phyloP scores from a whole-genome alignment of 2,113 vertebrate species.

The Acrocephalus kingi region DNA sequence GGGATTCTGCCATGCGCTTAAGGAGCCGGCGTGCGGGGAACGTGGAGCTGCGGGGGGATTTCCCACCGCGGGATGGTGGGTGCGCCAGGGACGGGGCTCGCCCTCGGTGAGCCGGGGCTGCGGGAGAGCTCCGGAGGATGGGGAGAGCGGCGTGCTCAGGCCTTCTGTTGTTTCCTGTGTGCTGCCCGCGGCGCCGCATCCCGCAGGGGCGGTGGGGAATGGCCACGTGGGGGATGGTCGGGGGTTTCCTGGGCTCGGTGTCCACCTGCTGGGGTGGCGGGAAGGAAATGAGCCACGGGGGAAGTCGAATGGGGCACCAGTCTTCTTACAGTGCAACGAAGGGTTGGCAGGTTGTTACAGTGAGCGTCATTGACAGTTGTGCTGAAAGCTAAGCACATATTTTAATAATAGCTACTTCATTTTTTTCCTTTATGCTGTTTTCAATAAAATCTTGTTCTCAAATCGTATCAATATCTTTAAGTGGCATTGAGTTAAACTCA shows the following conservation, averaged over 20 bases:
- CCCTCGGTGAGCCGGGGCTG: no score
- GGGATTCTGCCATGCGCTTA: fast-evolving
- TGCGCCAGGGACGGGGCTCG: fast-evolving
- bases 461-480: not conserved
- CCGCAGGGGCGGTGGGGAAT: not conserved
- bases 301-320: fast-evolving
- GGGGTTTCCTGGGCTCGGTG: not conserved
- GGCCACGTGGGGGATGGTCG: not conserved
- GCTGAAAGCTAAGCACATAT: not conserved
- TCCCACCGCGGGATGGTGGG: not conserved
- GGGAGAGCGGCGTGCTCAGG: not conserved
- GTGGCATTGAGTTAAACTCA: not conserved
- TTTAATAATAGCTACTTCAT: not conserved
- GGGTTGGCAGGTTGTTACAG: not conserved
- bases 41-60: not conserved
- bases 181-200: not conserved
- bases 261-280: not conserved
- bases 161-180: not conserved
- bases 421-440: not conserved
- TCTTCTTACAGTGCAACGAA: fast-evolving
- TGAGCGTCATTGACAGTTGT: not conserved
- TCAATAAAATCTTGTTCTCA: not conserved
- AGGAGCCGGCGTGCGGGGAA: no score
- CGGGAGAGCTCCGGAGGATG: not conserved
- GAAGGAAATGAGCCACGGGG: not conserved